These are phyloP conservation scores for Diorhabda sublineata DNA, from an alignment of 1,140 invertebrate species.

Conservation along the genomic window DNA sequence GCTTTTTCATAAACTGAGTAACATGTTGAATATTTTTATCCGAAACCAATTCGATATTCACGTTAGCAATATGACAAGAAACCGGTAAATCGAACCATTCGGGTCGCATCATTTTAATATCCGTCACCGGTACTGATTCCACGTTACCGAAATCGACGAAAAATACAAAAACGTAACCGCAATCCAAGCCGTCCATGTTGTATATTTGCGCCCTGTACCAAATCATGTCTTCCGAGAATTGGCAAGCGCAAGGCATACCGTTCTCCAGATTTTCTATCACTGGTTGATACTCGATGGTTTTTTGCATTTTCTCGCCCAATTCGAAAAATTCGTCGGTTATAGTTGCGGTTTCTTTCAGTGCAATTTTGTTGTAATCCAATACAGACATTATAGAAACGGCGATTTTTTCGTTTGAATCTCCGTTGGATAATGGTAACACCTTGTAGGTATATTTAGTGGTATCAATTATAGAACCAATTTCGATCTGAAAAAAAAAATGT, in stretches of 20 bases:
- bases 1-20: conserved; percentile 8
- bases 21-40: conserved; percentile 10
- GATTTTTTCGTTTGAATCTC: background rate
- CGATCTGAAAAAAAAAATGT: background rate
- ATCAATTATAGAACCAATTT: background rate
- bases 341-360: conserved; percentile 8
- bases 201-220: conserved; percentile 27
- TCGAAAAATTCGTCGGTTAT: conserved; percentile 8
- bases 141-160: conserved; percentile 33
- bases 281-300: conserved; percentile 5
- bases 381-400: conserved; percentile 9
- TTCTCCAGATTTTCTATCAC: conserved; percentile 10
- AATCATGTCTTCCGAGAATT: conserved; percentile 21
- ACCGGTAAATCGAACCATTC: conserved; percentile 25
- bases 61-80: conserved; percentile 17
- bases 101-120: conserved; percentile 22
- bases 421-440: background rate
- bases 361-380: conserved; percentile 18
- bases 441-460: conserved; percentile 2
- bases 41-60: conserved; percentile 24
- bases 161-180: conserved; percentile 23
- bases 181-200: conserved; percentile 18
- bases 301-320: conserved; percentile 21
- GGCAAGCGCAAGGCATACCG: conserved; percentile 23
- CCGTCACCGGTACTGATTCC: conserved; percentile 17